Percentiles rank a stretch among this genome's conserved stretches.
These are phyloP conservation scores for Xylota segnis DNA, from an alignment of 2,888 invertebrate species.

Conservation along the genomic window DNA sequence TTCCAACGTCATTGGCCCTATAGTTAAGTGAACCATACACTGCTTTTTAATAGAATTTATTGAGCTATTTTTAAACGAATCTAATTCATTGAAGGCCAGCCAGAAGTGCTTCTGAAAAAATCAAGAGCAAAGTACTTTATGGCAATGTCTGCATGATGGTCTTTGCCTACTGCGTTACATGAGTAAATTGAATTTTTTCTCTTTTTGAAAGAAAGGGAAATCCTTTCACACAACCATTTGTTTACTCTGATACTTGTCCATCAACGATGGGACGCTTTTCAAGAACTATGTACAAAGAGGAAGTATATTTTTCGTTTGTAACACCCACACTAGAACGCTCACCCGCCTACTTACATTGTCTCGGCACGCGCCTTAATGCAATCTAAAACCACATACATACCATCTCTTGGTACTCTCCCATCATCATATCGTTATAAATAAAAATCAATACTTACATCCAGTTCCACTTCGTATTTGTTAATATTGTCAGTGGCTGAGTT, in stretches of 20 bases:
- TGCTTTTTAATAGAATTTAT: conserved; percentile 9
- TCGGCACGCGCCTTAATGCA: conserved; percentile 29
- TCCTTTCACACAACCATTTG: conserved; percentile 4
- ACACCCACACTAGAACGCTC: neutral
- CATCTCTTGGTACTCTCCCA: conserved; percentile 19
- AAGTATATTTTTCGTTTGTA: conserved; percentile 1
- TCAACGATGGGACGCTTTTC: too few relatives aligned
- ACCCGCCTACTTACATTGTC: conserved; percentile 2
- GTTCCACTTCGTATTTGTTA: conserved; percentile 94
- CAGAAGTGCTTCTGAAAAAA: neutral
- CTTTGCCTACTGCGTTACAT: neutral
- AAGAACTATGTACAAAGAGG: conserved; percentile 4
- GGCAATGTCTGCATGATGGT: neutral
- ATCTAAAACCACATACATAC: conserved; percentile 39
- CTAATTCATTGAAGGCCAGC: conserved; percentile 44
- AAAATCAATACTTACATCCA: conserved; percentile 88
- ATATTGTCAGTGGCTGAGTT: conserved; percentile 97
- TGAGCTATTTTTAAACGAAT: conserved; percentile 47
- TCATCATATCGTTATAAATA: conserved; percentile 57
- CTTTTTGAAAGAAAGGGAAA: neutral
- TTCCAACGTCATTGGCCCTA: conserved; percentile 4
- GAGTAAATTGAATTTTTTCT: neutral
- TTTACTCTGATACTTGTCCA: conserved; percentile 12
- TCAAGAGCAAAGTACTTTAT: neutral
- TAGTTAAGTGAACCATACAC: conserved; percentile 11